phyloP scores from a whole-genome alignment of 2,797 vertebrate genomes.

The Trachurus trachurus region DNA sequence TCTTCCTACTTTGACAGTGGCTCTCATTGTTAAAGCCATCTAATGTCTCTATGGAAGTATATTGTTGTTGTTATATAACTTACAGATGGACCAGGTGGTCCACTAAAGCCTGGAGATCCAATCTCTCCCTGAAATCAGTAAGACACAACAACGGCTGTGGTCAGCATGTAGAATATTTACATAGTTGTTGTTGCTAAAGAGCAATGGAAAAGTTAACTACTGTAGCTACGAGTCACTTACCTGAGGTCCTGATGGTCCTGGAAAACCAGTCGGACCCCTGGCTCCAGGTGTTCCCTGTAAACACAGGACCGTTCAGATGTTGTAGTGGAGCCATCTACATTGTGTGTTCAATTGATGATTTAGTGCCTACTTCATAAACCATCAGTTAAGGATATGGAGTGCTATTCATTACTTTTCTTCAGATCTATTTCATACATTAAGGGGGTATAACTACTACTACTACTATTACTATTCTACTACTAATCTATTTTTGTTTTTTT shows the following conservation, averaged over 20 bases:
- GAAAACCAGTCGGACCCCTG: constrained; percentile 81
- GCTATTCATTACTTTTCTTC: no score
- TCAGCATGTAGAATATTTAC: not conserved
- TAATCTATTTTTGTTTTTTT: no score
- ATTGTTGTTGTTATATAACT: constrained; percentile 29
- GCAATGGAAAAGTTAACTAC: not conserved
- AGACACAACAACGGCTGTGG: not conserved
- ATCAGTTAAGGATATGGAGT: not conserved
- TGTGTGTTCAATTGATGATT: not conserved
- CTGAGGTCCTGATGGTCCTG: constrained; percentile 73
- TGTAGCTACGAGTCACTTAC: constrained; percentile 70
- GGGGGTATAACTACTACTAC: no score
- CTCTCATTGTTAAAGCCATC: not conserved
- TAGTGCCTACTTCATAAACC: not conserved
- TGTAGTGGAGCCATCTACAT: not conserved
- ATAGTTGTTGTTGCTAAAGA: not conserved
- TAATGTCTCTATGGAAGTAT: not conserved
- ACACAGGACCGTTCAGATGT: not conserved
- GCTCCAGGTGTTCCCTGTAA: constrained; percentile 80
- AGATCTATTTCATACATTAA: no score
- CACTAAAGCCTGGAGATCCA: constrained; percentile 79
- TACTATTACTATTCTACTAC: no score
- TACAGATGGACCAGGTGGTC: constrained; percentile 81
- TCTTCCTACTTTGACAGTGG: not conserved
- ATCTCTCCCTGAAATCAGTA: constrained; percentile 77